Base-by-base conservation (phyloP, 2,113 vertebrate species). In the Malurus melanocephalus region DNA sequence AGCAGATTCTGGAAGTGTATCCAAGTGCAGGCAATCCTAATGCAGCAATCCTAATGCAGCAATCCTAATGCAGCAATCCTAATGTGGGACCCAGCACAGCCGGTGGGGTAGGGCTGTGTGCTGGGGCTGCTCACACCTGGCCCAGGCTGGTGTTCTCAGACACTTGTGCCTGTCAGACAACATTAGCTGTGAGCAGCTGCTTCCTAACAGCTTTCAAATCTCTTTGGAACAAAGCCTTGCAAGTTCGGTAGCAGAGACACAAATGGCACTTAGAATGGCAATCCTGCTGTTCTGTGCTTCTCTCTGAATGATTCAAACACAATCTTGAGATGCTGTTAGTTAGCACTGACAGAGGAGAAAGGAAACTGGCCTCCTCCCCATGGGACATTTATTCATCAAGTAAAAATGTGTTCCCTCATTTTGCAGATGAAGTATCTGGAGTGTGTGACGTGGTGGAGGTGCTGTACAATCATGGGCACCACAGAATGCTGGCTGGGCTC, bases 191-290 rank as follows among this genome's bases (percentile, higher is more conserved):
- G 48, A 77, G 80, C 85, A 91, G 60, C 83, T 93, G 93, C 68
- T 86, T 69, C 60, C 60, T 10, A 22, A 33, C 26, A 7, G 35
- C 65, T 86, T 64, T 33, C 40, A 43, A 67, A 74, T 71, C 57
- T 56, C 72, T 80, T 61, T 74, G 79, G 72, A 87, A 46, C 88
- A 69, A 73, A 91, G 77, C 65, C 83, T 88, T 88, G 48, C 9
- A 32, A 67, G 56, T 48, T 74, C 2, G 7, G 52, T 43, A 78
- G 62, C 1, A 4, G 60, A 65, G 71, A 76, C 21, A 35, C n/a
- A 52, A 88, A 85, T 40, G 72, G 48, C 60, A 49, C 71, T 85
- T 26, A 8, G 15, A 82, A 69, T 68, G 83, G 42, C n/a, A 74
- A 32, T 74, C 43, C 48, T 11, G 21, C 57, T 87, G 48, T 9